phyloP scores from a whole-genome alignment of 2,888 invertebrate species.

The Pheosia tremula region DNA sequence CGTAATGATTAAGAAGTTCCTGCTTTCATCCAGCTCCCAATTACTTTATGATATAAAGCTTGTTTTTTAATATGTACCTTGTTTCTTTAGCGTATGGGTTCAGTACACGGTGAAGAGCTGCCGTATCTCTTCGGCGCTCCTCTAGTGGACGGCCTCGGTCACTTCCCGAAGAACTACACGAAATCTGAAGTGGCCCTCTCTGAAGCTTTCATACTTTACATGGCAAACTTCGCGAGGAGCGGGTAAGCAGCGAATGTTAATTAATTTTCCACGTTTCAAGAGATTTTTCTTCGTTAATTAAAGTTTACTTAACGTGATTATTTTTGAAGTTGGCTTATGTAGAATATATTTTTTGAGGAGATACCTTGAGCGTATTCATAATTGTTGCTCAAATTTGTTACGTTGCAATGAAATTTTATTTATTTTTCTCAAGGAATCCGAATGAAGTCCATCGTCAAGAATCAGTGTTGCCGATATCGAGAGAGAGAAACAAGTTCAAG shows the following conservation, averaged over 20 bases:
- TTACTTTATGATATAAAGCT: too few species aligned
- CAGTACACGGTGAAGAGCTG: slow-evolving; percentile 96
- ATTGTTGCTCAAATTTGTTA: too few species aligned
- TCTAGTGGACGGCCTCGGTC: slow-evolving; percentile 91
- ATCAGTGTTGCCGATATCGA: slow-evolving; percentile 90
- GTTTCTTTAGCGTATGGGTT: slow-evolving; percentile 91
- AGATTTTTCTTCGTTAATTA: not conserved
- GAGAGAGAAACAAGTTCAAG: slow-evolving; percentile 93
- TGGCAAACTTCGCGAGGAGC: slow-evolving; percentile 94
- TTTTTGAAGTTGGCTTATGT: not conserved
- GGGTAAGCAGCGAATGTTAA: slow-evolving; percentile 87
- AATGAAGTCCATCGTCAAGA: slow-evolving; percentile 94
- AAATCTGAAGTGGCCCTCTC: slow-evolving; percentile 93
- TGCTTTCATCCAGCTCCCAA: too few species aligned
- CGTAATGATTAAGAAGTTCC: too few species aligned
- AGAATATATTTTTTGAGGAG: not conserved
- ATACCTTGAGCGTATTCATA: too few species aligned
- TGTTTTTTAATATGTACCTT: slow-evolving; percentile 3
- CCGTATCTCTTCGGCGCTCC: slow-evolving; percentile 97
- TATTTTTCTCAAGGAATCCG: slow-evolving; percentile 87
- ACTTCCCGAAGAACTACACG: slow-evolving; percentile 95
- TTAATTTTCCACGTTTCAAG: not conserved
- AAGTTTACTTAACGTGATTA: not conserved
- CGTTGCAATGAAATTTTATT: not conserved
- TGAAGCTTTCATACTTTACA: slow-evolving; percentile 94